Conservation (phyloP, 2,113 vertebrate species). For the Hoplias malabaricus region DNA sequence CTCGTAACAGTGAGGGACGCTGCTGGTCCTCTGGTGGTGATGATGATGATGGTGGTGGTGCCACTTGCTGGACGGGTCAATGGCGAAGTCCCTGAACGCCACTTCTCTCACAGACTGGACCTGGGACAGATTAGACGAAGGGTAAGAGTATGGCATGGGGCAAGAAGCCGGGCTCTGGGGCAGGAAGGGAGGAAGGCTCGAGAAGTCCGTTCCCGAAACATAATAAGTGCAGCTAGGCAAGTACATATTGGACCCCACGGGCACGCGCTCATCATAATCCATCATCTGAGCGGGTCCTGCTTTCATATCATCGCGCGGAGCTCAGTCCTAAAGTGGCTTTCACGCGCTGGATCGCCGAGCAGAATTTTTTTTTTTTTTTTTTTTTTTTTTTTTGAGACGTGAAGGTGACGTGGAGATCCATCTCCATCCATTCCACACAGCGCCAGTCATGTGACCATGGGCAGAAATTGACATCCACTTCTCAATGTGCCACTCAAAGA, state of each 20-base stretch:
- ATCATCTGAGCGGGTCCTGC: constrained; percentile 83
- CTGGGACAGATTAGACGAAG: constrained; percentile 92
- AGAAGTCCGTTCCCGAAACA: constrained; percentile 96
- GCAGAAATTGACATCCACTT: constrained; percentile 95
- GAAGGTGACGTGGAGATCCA: constrained; percentile 99
- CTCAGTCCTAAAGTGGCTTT: constrained; percentile 93
- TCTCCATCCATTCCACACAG: constrained; percentile 98
- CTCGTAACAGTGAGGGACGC: constrained; percentile 91
- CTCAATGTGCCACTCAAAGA: too few relatives aligned
- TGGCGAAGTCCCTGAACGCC: constrained; percentile 98
- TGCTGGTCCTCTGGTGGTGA: constrained; percentile 82
- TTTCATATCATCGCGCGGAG: constrained; percentile 87
- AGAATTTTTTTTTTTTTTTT: too few relatives aligned
- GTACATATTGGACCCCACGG: constrained; percentile 98
- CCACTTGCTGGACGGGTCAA: constrained; percentile 95
- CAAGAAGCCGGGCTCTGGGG: constrained; percentile 97
- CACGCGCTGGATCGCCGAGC: constrained; percentile 91
- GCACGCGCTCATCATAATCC: constrained; percentile 99
- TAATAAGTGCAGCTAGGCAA: constrained; percentile 99
- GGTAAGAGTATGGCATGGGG: constrained; percentile 96
- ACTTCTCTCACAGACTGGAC: constrained; percentile 97
- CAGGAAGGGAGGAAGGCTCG: constrained; percentile 96
- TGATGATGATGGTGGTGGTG: constrained; percentile 70
- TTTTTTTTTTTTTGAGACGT: constrained; percentile 98
- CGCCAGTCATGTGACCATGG: constrained; percentile 98